Conservation (phyloP, 2,888 invertebrate species). For the Diarsia brunnea region DNA sequence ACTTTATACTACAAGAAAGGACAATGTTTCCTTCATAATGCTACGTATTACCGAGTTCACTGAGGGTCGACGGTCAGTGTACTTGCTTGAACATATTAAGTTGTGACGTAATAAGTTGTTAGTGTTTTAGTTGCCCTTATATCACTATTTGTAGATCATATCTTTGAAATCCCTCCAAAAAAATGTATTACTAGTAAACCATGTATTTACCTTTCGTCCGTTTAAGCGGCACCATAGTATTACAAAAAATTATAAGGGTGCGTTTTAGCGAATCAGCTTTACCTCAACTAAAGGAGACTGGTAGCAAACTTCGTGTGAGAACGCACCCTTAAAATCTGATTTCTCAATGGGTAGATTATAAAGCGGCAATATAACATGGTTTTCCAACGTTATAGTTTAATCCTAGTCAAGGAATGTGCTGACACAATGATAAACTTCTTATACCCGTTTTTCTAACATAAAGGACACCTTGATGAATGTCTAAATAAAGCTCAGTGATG, state of each 20-base stretch:
- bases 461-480: neutral
- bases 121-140: neutral
- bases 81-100: neutral
- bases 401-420: slow-evolving; percentile 47
- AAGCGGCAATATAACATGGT: neutral
- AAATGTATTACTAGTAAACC: neutral
- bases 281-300: neutral
- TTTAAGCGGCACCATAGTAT: neutral
- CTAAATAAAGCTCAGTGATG: neutral
- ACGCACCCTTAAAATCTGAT: neutral
- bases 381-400: slow-evolving; percentile 20
- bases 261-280: neutral
- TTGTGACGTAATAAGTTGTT: neutral
- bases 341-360: neutral
- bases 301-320: neutral
- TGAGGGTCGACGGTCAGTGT: neutral
- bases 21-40: neutral
- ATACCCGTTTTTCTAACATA: neutral
- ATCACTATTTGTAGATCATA: neutral
- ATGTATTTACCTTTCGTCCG: neutral
- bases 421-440: slow-evolving; percentile 4
- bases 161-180: slow-evolving; percentile 6
- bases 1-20: neutral
- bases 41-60: neutral
- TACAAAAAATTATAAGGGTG: neutral